phyloP scores from a whole-genome alignment of 2,888 invertebrate species.

The Ecliptopera silaceata region DNA sequence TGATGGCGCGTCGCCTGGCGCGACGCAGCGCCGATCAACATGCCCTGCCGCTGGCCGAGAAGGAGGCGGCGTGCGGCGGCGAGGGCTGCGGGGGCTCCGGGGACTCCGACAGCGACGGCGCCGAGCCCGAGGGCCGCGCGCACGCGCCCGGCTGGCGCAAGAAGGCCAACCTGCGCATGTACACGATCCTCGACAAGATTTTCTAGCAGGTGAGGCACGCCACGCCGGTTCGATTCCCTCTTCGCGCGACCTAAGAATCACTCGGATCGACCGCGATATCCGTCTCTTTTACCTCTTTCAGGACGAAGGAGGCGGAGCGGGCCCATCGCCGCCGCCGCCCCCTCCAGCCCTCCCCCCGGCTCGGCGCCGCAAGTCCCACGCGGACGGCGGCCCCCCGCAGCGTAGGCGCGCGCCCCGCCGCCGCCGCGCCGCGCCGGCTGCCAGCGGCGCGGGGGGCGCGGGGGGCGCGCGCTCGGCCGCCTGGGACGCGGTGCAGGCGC shows the following conservation, averaged over 20 bases:
- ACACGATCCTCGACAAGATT: constrained; percentile 79
- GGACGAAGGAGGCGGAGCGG: constrained; percentile 44
- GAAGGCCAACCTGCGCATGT: constrained; percentile 76
- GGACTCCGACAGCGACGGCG: constrained; percentile 48
- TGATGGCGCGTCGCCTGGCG: constrained; percentile 63
- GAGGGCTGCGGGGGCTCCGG: constrained; percentile 39
- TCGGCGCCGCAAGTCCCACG: constrained; percentile 22
- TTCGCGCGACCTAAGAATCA: background rate
- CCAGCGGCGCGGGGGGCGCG: constrained; percentile 44
- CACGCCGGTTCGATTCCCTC: background rate
- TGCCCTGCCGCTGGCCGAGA: constrained; percentile 29
- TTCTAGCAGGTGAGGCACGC: constrained; percentile 70
- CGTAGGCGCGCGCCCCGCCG: constrained; percentile 18
- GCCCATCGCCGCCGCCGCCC: constrained; percentile 23
- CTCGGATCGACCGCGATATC: too few relatives aligned
- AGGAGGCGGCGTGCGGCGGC: constrained; percentile 32
- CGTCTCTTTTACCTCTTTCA: constrained; percentile 24
- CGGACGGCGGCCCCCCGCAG: constrained; percentile 24
- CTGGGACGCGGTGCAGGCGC: constrained; percentile 71
- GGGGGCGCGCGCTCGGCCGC: constrained; percentile 46
- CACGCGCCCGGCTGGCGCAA: constrained; percentile 69
- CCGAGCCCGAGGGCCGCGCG: constrained; percentile 39
- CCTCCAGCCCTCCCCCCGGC: constrained; percentile 20
- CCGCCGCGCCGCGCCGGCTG: constrained; percentile 13
- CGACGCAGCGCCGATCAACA: constrained; percentile 31